Conservation (phyloP, 2,113 vertebrate genomes). For the Menidia beryllina region DNA sequence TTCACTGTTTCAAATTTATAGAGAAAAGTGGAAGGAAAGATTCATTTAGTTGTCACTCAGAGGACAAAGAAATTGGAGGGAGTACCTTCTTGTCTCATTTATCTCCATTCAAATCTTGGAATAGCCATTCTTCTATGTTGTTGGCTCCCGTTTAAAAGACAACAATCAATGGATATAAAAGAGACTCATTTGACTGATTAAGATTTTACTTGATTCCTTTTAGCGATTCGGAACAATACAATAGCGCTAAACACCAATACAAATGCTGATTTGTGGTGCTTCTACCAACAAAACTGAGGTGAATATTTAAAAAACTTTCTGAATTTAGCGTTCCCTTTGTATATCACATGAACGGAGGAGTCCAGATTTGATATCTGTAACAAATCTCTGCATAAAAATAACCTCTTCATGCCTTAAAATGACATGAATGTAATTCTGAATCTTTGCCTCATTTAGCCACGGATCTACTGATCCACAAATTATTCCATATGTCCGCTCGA, state of each 20-base stretch:
- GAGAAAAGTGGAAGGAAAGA: no score
- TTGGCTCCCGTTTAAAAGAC: no score
- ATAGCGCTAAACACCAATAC: neutral
- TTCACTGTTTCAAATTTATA: no score
- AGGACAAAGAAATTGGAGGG: no score
- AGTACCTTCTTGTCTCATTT: no score
- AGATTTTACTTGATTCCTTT: no score
- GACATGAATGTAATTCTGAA: neutral
- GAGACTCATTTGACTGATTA: no score
- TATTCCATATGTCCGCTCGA: neutral
- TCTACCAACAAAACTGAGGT: neutral
- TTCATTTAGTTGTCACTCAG: no score
- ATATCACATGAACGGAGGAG: neutral
- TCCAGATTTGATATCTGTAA: neutral
- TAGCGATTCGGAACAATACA: neutral
- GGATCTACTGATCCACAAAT: neutral
- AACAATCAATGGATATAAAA: no score
- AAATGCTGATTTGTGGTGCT: neutral
- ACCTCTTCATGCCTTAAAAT: neutral
- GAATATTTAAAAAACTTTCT: neutral
- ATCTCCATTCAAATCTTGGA: no score
- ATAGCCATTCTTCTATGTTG: no score
- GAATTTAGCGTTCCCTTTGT: neutral
- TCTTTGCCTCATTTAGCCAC: neutral
- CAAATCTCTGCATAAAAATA: neutral